phyloP scores from a whole-genome alignment of 2,888 invertebrate species.

The Agrotis ipsilon region DNA sequence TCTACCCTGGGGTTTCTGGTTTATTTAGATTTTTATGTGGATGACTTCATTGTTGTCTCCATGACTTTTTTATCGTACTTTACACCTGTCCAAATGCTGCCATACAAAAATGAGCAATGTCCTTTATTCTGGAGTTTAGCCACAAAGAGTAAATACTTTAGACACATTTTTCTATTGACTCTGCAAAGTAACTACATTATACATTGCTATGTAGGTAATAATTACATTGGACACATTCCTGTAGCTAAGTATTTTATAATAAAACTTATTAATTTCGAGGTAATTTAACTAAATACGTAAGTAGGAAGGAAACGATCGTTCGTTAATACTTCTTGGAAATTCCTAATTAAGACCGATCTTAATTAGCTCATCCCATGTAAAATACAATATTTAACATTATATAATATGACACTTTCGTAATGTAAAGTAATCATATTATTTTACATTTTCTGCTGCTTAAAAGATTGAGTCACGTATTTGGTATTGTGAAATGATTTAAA shows the following conservation, averaged over 20 bases:
- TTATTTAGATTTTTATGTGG: too few relatives aligned
- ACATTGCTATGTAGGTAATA: not conserved
- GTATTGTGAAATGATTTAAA: conserved; percentile 18
- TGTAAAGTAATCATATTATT: not conserved
- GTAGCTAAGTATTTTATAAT: not conserved
- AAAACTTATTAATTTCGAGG: not conserved
- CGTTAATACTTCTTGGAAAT: not conserved
- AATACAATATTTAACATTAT: not conserved
- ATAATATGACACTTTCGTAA: not conserved
- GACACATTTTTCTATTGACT: too few relatives aligned
- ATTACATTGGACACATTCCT: not conserved
- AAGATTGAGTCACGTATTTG: conserved; percentile 6
- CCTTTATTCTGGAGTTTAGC: too few relatives aligned
- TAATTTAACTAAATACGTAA: not conserved
- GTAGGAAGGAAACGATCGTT: not conserved
- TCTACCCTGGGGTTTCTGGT: too few relatives aligned
- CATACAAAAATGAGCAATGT: too few relatives aligned
- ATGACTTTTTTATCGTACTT: too few relatives aligned
- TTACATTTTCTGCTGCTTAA: not conserved
- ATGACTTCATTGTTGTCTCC: too few relatives aligned
- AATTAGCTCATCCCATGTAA: not conserved
- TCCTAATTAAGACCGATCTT: too few relatives aligned
- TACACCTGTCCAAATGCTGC: too few relatives aligned
- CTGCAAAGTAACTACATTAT: too few relatives aligned
- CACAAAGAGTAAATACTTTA: too few relatives aligned